Evolutionary conservation across 2,797 vertebrate genomes (phyloP).

Genomic region (Sebastes umbrosus): DNA sequence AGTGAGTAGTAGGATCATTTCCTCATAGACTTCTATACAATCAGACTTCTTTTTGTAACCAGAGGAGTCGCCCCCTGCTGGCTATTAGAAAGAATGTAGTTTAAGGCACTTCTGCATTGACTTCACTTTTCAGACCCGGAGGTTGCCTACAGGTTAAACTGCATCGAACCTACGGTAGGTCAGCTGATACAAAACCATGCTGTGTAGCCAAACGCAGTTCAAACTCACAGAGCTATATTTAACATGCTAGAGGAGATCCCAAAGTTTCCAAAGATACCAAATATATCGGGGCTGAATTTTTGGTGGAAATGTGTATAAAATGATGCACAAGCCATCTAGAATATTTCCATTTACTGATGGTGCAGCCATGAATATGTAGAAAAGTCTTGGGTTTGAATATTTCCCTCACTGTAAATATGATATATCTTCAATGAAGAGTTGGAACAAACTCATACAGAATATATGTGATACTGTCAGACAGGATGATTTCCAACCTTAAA

Average conservation of each 20-base stretch:
- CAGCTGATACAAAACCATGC: not conserved
- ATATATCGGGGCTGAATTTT: not conserved
- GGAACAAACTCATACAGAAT: not conserved
- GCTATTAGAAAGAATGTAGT: too few relatives aligned
- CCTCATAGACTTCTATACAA: too few relatives aligned
- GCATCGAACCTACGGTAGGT: not conserved
- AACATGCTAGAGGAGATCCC: not conserved
- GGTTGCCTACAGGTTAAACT: not conserved
- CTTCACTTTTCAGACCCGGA: too few relatives aligned
- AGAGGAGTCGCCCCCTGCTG: too few relatives aligned
- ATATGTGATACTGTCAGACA: not conserved
- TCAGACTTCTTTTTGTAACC: too few relatives aligned
- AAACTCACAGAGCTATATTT: not conserved
- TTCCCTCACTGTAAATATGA: not conserved
- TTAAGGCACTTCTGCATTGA: too few relatives aligned
- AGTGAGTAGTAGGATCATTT: too few relatives aligned
- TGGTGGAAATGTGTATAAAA: not conserved
- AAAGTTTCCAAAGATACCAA: not conserved
- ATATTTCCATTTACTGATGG: not conserved
- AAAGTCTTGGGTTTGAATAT: not conserved
- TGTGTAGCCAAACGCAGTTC: not conserved
- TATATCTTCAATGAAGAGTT: not conserved
- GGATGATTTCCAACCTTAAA: not conserved
- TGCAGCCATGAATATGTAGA: not conserved
- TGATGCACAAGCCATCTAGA: not conserved